phyloP scores from a whole-genome alignment of 2,113 vertebrate genomes.

The Maccullochella peelii region DNA sequence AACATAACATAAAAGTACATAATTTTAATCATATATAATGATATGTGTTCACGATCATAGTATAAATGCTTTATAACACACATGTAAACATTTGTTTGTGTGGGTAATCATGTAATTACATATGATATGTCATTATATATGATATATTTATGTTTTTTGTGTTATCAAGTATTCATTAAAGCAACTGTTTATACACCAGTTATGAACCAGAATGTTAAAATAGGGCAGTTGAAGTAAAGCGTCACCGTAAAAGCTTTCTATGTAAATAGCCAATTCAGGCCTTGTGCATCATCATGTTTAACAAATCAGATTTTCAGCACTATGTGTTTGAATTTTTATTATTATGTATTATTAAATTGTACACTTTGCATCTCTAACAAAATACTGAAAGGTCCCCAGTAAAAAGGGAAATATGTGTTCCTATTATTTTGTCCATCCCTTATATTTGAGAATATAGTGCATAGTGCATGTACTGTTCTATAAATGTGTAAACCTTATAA shows the following conservation, averaged over 20 bases:
- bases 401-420: not conserved
- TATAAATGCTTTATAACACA: not conserved
- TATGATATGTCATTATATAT: not conserved
- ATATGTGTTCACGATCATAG: not conserved
- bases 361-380: no score
- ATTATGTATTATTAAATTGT: no score
- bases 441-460: not conserved
- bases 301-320: no score
- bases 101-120: no score
- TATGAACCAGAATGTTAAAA: not conserved
- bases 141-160: not conserved
- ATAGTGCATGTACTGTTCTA: not conserved
- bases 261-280: not conserved
- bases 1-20: not conserved
- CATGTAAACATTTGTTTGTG: not conserved
- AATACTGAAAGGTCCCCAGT: not conserved
- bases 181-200: not conserved
- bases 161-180: not conserved
- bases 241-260: not conserved
- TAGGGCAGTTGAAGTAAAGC: no score
- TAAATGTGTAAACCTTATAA: not conserved
- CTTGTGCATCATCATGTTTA: not conserved
- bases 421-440: not conserved
- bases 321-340: not conserved
- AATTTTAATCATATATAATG: not conserved